Evolutionary conservation across 2,797 vertebrate genomes (phyloP), one percentile per base, ranked within the genome.

Genomic region (Brotogeris chrysoptera): DNA sequence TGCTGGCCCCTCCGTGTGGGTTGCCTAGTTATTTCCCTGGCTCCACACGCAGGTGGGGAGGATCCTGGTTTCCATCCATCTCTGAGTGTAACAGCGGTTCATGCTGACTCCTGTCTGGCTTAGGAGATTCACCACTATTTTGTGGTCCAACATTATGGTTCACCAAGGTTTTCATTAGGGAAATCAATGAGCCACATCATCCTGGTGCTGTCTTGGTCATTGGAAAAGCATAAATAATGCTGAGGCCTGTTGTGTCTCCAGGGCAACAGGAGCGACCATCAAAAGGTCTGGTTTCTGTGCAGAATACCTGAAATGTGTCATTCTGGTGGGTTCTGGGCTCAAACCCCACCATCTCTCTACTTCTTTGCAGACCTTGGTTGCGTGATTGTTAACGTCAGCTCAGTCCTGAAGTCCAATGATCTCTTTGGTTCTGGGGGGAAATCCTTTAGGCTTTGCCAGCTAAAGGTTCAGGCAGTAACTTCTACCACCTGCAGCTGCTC

Each of bases 151-250:
- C 78, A 77, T 72, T 11, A 64, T 12, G 79, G 86, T 68, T 93
- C 82, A 83, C 78, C 82, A 41, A 86, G 78, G 13, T 53, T 93
- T 93, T 87, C 92, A 90, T 93, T 92, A 95, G 73, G 81, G 82
- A 36, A 60, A 80, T 80, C 81, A 69, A 86, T 87, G 92, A 93
- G 78, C 78, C 25, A 0, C 20, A 38, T 80, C 82, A 90, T 68
- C 86, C 82, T 6, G 44, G 64, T 16, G 69, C 86, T 69, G 49
- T 21, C 86, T 23, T 72, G 89, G 89, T 21, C 82, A 84, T 28
- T 44, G 55, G 20, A 34, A 86, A 76, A 53, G 17, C 73, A 41
- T 68, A 49, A 93, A 73, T 72, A 86, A 77, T 0, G 34, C 32
- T 2, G 66, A 55, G 44, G 39, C 69, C 81, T 4, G 11, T 64